Evolutionary conservation across 1,140 invertebrate species (phyloP).

Genomic region (Drosophila kikkawai): DNA sequence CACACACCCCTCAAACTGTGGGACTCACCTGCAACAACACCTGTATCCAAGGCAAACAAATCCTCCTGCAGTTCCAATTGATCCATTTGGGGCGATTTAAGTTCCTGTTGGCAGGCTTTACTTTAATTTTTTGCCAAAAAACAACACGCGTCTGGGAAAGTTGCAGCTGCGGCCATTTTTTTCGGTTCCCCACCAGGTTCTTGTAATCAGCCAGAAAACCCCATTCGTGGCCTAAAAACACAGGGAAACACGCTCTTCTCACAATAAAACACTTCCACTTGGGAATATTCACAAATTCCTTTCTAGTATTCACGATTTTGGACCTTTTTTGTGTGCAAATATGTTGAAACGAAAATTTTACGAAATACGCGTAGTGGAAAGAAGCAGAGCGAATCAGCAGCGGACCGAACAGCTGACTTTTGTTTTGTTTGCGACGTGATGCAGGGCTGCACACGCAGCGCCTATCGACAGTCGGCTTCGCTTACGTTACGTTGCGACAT

Average conservation of each 20-base stretch:
- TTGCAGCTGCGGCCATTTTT: constrained; percentile 56
- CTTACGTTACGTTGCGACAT: background rate
- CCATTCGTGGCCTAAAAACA: constrained; percentile 7
- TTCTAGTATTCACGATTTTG: constrained; percentile 8
- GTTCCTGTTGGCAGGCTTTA: background rate
- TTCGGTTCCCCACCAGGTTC: constrained; percentile 9
- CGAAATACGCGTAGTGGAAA: constrained; percentile 39
- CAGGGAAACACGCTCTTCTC: background rate
- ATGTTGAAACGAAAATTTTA: constrained; percentile 44
- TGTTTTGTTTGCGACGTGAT: constrained; percentile 48
- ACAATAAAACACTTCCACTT: background rate
- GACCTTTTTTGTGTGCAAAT: constrained; percentile 23
- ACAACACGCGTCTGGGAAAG: constrained; percentile 39
- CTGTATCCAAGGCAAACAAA: constrained; percentile 36
- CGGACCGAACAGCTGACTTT: constrained; percentile 48
- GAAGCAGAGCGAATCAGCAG: constrained; percentile 35
- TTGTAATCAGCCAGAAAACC: background rate
- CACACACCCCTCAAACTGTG: background rate
- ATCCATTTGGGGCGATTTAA: constrained; percentile 21
- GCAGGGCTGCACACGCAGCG: constrained; percentile 5
- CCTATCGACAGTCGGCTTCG: constrained; percentile 10
- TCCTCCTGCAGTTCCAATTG: constrained; percentile 66
- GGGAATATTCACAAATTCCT: background rate
- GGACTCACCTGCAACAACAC: constrained; percentile 31
- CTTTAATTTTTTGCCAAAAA: constrained; percentile 32